phyloP scores from a whole-genome alignment of 2,888 invertebrate species.

The Caenorhabditis wallacei region DNA sequence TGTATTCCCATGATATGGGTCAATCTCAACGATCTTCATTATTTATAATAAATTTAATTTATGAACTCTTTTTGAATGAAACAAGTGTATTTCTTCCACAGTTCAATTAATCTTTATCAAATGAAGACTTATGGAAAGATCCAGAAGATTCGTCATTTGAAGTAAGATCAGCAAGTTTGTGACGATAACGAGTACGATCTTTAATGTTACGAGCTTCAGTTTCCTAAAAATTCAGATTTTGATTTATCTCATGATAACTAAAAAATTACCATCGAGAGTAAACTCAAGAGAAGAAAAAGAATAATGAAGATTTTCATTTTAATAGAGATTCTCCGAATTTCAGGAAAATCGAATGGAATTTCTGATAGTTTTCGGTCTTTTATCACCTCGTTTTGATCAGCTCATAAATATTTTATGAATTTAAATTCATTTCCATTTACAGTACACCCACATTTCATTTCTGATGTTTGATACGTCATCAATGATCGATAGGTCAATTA shows the following conservation, averaged over 20 bases:
- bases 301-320: constrained; percentile 32
- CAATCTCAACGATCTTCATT: constrained; percentile 46
- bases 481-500: constrained; percentile 49
- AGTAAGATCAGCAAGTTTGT: constrained; percentile 22
- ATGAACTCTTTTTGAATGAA: background rate
- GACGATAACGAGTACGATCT: constrained; percentile 25
- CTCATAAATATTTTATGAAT: constrained; percentile 9
- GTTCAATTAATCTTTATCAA: constrained; percentile 19
- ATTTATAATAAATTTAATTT: constrained; percentile 22
- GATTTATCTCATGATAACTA: background rate
- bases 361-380: background rate
- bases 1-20: constrained; percentile 60
- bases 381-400: constrained; percentile 17
- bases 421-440: constrained; percentile 14
- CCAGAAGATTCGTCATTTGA: constrained; percentile 11
- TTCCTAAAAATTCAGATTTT: constrained; percentile 8
- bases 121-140: constrained; percentile 30
- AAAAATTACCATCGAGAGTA: constrained; percentile 27
- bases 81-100: background rate
- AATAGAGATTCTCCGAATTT: background rate
- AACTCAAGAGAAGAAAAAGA: constrained; percentile 13
- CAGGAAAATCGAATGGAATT: background rate
- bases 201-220: background rate
- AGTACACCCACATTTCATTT: constrained; percentile 5
- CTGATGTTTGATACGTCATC: constrained; percentile 15